A percentile compares a stretch with the other conserved stretches of the same genome.
These are phyloP conservation scores for Astreopora myriophthalma DNA, from an alignment of 64 coral and sea anemone genomes.

Conservation along the genomic window DNA sequence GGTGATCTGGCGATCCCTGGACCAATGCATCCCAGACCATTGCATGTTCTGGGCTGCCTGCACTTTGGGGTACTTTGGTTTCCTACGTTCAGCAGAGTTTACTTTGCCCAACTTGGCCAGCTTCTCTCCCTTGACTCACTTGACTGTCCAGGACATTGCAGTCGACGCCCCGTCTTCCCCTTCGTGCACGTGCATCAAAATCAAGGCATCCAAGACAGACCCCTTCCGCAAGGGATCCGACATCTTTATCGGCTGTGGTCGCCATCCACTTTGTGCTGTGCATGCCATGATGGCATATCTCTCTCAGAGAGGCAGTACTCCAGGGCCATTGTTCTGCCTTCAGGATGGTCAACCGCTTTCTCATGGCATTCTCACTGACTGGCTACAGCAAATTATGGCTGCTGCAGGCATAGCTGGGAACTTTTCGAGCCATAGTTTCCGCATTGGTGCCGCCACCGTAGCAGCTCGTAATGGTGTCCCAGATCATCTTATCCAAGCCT, in stretches of 20 bases:
- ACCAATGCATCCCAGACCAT: neutral
- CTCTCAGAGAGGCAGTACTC: neutral
- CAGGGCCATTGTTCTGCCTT: neutral
- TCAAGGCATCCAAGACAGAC: conserved; percentile 20
- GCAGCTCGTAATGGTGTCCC: no score
- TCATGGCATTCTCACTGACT: no score
- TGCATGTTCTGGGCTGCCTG: conserved; percentile 48
- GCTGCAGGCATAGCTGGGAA: no score
- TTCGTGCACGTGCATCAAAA: neutral
- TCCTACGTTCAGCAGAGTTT: neutral
- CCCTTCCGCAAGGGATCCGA: neutral
- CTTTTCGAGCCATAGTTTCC: no score
- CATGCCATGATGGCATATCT: neutral
- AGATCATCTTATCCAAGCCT: no score
- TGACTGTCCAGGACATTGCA: neutral
- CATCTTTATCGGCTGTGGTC: neutral
- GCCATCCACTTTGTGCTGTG: neutral
- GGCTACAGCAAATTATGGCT: no score
- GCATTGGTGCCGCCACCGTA: no score
- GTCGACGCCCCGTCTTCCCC: neutral
- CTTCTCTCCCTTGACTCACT: neutral
- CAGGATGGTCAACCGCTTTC: no score
- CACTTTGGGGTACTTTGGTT: conserved; percentile 28
- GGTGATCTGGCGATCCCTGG: neutral
- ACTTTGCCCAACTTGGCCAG: neutral